Base-by-base conservation (phyloP, 2,888 invertebrate genomes). In the Acanthoscelides obtectus region DNA sequence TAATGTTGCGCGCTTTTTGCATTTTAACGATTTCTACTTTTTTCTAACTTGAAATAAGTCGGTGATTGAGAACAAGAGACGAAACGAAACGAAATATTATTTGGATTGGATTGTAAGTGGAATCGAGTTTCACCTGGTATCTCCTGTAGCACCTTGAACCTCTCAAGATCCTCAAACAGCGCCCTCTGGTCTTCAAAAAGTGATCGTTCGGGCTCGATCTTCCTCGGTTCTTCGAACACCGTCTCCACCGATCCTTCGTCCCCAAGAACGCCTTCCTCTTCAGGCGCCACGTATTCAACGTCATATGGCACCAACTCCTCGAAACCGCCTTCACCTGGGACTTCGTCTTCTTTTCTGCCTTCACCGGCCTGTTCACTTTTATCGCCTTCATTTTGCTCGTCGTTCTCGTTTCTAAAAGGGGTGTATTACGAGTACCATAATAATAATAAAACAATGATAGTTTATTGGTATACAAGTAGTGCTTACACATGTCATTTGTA, bases 121-220 rank as follows among this genome's bases (percentile, higher is more conserved):
- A n/a, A 45, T 12, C 1, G 1, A 45, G 45, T 12, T 45, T 45
- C 8, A 66, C 66, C 66, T 66, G 21, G 66, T 66, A 66, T 66
- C 22, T 66, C 66, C 66, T 66, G 66, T 8, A 66, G 66, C 73
- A 76, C 79, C 72, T 76, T 78, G 8, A 81, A 70, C 67, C 76
- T 70, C 68, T 77, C 76, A 20, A 80, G 73, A 72, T 80, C 80
- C 70, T 80, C 81, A 22, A 73, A 69, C n/a, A 81, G 67, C 0
- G 67, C 75, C 69, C 67, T 72, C 20, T 75, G 75, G 8, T 78
- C 76, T 2, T 79, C 78, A 1, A 72, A 45, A n/a, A 68, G 22
- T 20, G 22, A 22, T 73, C 70, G 17, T 20, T 76, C 70, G 2
- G 74, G 68, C 17, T 72, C 71, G 4, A 78, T 70, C 66, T 76